Evolutionary conservation across 2,113 vertebrate genomes (phyloP), one percentile per base, ranked within the genome.

Genomic region (Tringa solitaria): DNA sequence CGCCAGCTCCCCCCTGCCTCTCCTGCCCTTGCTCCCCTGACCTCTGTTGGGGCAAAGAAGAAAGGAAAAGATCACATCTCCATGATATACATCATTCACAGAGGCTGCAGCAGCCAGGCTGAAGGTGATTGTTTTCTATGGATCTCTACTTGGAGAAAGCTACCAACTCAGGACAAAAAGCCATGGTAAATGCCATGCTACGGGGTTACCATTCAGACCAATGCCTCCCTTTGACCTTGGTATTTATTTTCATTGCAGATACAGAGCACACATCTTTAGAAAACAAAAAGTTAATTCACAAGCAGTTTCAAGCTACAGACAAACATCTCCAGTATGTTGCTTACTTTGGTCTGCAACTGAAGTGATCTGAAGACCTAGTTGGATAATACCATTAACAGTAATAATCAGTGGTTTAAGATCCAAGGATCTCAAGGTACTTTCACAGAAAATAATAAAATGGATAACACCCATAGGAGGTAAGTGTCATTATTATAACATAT

Each of bases 271-370:
- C 32, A 59, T 35, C 60, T 67, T 54, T 12, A 67, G 56, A 67
- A 75, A 93, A 84, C 20, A 65, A 56, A 33, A 86, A 64, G 16
- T 68, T 64, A 83, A 79, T 80, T 81, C 45, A 63, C 8, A 60
- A 80, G 45, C 59, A 28, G 45, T 91, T 79, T 63, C 85, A 91
- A 93, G 65, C 90, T 56, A 43, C 57, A 70, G 37, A 35, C 51
- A 45, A 79, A 60, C 41, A 73, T 45, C 67, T 76, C 37, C 14
- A 32, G n/a, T 37, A 17, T 26, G 35, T 24, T 57, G 65, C 65
- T 85, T 63, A 61, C 61, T 56, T 84, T 77, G 72, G 30, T 27
- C 89, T 83, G 85, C 67, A 85, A 45, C 81, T 85, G 75, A 85
- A 79, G 67, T 20, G 35, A 85, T 50, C 48, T 75, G 61, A 83